Base-by-base conservation (phyloP, 2,113 vertebrate genomes). In the Malurus elegans region DNA sequence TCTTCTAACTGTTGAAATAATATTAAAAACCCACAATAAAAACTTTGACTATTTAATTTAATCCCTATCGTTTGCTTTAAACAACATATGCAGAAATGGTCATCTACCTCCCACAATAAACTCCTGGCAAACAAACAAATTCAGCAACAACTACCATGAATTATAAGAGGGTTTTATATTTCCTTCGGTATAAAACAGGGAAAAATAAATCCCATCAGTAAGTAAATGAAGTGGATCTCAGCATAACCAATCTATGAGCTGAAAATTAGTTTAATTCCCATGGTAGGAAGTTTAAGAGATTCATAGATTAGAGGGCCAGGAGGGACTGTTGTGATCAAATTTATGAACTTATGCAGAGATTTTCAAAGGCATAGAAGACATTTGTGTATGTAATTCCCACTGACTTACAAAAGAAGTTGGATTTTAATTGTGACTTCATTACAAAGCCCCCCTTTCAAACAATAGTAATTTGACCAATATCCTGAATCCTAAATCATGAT, bases 171-270 rank as follows among this genome's bases (percentile, higher is more conserved):
- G 61, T 36, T 93, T 93, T 93, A 93, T 61, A 72, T 88, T 96
- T 96, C 45, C 65, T 96, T 96, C 82, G 93, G 75, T 45, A 88
- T 84, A 80, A 94, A 96, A 79, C 64, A 86, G 80, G 82, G 90
- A 90, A 96, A 96, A 97, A 96, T 94, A 96, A 97, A 96, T 93
- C 88, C 92, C 93, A 96, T 96, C 88, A 96, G 82, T 93, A 95
- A 96, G 93, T 96, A 97, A 97, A 97, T 97, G 93, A 96, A 96
- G 95, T 96, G 96, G 95, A 97, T 97, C 96, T 97, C 94, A 96
- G 93, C 61, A 54, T 96, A 96, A 96, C 94, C 92, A 94, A 94
- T 93, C 95, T 95, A 92, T 74, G 93, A 96, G 72, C 64, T 93
- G 94, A 96, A 96, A 95, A 96, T 96, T 96, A 92, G 85, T 96